Conservation (phyloP, 2,888 invertebrate species). For the Amaurobius ferox region DNA sequence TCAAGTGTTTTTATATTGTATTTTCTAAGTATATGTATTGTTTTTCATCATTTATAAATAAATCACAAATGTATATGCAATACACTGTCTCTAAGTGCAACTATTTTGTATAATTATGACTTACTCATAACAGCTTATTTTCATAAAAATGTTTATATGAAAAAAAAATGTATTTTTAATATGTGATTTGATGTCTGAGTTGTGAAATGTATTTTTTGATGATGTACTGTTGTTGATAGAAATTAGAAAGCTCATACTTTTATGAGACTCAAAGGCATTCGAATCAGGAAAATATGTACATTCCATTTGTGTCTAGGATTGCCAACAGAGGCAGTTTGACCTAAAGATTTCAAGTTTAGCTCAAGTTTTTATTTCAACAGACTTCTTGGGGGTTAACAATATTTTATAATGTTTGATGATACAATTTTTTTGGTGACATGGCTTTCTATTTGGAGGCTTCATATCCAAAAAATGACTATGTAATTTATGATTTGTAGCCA, state of each 20-base stretch:
- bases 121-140: background rate
- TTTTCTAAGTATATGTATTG: background rate
- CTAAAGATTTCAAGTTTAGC: too few relatives aligned
- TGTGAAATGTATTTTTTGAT: background rate
- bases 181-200: background rate
- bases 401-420: too few relatives aligned
- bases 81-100: background rate
- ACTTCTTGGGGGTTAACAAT: too few relatives aligned
- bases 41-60: conserved; percentile 3
- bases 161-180: background rate
- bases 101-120: background rate
- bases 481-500: too few relatives aligned
- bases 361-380: too few relatives aligned
- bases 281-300: background rate
- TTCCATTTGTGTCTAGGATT: background rate
- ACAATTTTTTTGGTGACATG: too few relatives aligned
- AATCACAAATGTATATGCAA: background rate
- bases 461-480: too few relatives aligned
- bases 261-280: background rate
- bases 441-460: too few relatives aligned
- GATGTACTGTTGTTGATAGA: background rate
- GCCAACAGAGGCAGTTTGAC: too few relatives aligned
- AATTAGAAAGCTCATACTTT: background rate
- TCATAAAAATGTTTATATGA: background rate
- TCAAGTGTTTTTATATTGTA: background rate